Conservation (phyloP, 2,113 vertebrate genomes). For the Tor tambroides region DNA sequence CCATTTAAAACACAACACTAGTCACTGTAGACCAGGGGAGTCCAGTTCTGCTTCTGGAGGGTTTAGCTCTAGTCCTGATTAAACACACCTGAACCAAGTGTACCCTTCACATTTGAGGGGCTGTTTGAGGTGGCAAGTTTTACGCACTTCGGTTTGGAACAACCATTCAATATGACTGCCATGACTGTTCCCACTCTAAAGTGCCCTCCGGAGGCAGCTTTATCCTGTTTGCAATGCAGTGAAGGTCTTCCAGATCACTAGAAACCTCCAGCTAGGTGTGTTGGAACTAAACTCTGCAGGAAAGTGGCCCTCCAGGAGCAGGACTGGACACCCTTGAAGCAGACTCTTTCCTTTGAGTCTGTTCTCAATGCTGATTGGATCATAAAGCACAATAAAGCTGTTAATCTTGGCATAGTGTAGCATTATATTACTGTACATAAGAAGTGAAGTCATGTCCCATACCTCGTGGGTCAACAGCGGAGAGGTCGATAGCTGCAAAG, state of each 20-base stretch:
- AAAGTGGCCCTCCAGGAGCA: not conserved
- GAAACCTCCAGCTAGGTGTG: not conserved
- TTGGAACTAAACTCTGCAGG: not conserved
- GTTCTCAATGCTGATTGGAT: not conserved
- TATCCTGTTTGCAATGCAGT: no score
- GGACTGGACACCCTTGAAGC: not conserved
- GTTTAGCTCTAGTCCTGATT: not conserved
- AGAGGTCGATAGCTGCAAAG: constrained; percentile 56
- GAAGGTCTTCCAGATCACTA: not conserved
- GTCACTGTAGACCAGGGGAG: not conserved
- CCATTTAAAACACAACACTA: not conserved
- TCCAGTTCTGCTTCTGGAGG: not conserved
- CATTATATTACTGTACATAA: not conserved
- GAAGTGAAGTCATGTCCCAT: not conserved
- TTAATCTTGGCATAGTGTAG: not conserved
- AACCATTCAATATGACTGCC: no score
- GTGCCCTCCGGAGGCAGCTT: no score
- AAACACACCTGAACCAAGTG: not conserved
- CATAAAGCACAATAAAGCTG: not conserved
- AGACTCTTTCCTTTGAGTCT: not conserved
- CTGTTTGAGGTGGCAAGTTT: no score
- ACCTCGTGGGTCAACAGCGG: constrained; percentile 67
- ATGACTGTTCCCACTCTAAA: no score
- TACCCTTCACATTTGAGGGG: no score
- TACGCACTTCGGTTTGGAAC: no score